Evolutionary conservation across 1,140 invertebrate genomes (phyloP).

Genomic region (Brachionus paranguensis): DNA sequence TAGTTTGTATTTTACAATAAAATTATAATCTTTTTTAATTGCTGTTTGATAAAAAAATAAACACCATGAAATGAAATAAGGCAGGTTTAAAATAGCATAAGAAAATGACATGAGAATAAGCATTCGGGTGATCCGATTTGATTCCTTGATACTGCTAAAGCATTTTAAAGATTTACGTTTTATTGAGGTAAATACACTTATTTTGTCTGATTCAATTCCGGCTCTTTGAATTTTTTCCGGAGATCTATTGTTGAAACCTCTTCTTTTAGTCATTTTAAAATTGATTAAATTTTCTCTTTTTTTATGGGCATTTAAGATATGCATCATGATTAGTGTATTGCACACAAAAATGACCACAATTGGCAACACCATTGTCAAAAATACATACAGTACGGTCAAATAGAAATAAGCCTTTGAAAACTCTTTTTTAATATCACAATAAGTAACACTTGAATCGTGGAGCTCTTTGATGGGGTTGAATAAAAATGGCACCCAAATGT

Average conservation of each 20-base stretch:
- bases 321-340: not conserved
- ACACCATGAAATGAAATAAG: slow-evolving; percentile 36
- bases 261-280: no score
- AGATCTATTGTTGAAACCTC: not conserved
- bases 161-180: not conserved
- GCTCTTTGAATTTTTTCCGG: not conserved
- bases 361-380: slow-evolving; percentile 22
- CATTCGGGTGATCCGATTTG: slow-evolving; percentile 10
- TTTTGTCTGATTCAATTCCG: not conserved
- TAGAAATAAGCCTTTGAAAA: slow-evolving; percentile 7
- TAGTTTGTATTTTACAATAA: not conserved
- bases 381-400: slow-evolving; percentile 20
- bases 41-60: slow-evolving; percentile 33
- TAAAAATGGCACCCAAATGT: slow-evolving; percentile 34
- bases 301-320: not conserved
- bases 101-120: slow-evolving; percentile 26
- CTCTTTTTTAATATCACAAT: slow-evolving; percentile 33
- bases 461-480: not conserved
- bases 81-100: slow-evolving; percentile 15
- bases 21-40: not conserved
- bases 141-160: not conserved
- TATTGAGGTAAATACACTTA: not conserved
- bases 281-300: not conserved
- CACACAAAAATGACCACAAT: slow-evolving; percentile 21
- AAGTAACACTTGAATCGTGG: not conserved